phyloP scores from a whole-genome alignment of 2,888 invertebrate genomes.

The Tetragonisca angustula region DNA sequence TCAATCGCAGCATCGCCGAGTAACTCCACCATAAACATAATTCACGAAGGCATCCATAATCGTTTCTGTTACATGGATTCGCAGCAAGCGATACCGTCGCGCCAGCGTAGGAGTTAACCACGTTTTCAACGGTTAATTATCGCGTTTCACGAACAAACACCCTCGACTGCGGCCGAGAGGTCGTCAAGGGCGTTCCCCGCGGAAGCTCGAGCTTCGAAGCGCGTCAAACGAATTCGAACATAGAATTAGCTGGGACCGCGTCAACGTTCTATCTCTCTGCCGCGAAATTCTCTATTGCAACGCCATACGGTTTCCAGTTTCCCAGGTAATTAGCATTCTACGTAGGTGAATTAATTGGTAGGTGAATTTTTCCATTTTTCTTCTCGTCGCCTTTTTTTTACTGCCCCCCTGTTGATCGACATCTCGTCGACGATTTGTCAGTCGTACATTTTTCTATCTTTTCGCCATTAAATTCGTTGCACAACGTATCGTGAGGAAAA shows the following conservation, averaged over 20 bases:
- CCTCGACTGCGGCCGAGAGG: conserved; percentile 35
- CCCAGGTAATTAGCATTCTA: conserved; percentile 69
- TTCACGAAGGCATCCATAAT: background rate
- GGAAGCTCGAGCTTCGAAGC: conserved; percentile 49
- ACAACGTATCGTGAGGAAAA: no score
- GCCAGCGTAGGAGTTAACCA: conserved; percentile 58
- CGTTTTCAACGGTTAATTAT: conserved; percentile 70
- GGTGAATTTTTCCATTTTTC: no score
- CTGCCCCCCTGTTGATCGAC: background rate
- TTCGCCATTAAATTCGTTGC: background rate
- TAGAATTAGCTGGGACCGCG: conserved; percentile 34
- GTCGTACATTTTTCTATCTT: no score
- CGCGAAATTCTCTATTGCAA: conserved; percentile 65
- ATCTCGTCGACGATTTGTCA: background rate
- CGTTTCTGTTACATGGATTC: background rate
- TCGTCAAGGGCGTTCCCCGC: conserved; percentile 31
- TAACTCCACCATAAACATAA: background rate
- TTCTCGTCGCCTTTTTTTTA: background rate
- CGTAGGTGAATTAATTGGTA: background rate
- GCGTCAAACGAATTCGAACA: conserved; percentile 28
- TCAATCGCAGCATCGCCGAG: background rate
- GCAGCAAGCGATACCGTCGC: conserved; percentile 16
- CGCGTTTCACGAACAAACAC: conserved; percentile 69
- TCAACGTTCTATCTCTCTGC: conserved; percentile 57
- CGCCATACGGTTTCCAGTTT: conserved; percentile 48